Base-by-base conservation (phyloP, 53 echinoderm and acorn worm species). In the Astropecten irregularis region DNA sequence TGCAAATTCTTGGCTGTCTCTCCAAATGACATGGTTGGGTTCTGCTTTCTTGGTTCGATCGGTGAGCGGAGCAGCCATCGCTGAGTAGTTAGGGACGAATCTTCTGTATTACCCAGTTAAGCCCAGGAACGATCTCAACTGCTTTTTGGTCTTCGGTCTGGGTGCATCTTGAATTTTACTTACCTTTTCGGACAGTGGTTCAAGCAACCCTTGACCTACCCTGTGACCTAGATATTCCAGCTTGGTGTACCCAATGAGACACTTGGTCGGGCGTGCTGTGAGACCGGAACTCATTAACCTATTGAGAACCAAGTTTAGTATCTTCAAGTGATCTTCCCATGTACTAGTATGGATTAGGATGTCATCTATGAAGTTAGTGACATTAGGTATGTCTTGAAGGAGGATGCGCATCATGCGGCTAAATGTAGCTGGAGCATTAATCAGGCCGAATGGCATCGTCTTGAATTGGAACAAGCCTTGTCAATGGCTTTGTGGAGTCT, bases 331-430 rank as follows among this genome's bases (percentile, higher is more conserved):
- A 0, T 83, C 68, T 35, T 66, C 76, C 83, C 83, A 91, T 1
- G 83, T 91, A 14, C 83, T 69, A 11, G 87, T 54, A 63, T 44
- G 83, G 13, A 91, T 68, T 0, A 91, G 27, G 2, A 87, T 67
- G 25, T 91, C 91, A 60, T 91, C 91, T 59, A 83, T 91, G 46
- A 87, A 87, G 52, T 87, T 66, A 25, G 76, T 77, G 3, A 76
- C 83, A 49, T 59, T 66, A 11, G 32, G n/a, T 23, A 69, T 9
- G 1, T 87, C 91, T 3, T 57, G 42, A 15, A 91, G 53, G 19
- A 91, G 66, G 13, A 13, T 55, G 6, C 83, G 57, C 87, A 91
- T 87, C 66, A 90, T 63, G 33, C 82, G 49, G 2, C 61, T 82
- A 18, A 90, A 86, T 3, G 30, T 50, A 20, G 89, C 84, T 9